Conservation (phyloP, 1,140 invertebrate species). For the Phymastichus coffea region DNA sequence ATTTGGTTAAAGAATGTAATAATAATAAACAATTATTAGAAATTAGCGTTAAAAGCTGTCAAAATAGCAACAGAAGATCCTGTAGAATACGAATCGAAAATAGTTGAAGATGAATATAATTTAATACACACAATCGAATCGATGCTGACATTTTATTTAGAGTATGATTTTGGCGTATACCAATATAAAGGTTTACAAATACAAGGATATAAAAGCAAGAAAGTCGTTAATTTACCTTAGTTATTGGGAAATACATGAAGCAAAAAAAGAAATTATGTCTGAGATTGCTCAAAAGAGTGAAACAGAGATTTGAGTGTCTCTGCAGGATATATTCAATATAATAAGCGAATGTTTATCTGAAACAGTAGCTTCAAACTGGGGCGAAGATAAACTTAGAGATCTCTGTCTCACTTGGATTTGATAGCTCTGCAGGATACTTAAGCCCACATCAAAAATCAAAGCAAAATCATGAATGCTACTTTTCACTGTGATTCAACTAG, state of each 20-base stretch:
- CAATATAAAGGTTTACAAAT: not conserved
- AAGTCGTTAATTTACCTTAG: not conserved
- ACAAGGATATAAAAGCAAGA: not conserved
- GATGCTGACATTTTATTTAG: not conserved
- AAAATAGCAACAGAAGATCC: not conserved
- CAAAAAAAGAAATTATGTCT: not conserved
- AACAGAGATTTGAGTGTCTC: not conserved
- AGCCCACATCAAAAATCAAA: conserved; percentile 1
- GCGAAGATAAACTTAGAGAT: not conserved
- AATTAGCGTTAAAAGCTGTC: conserved; percentile 2
- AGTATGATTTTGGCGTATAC: not conserved
- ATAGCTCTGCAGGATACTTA: not conserved
- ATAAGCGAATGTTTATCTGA: not conserved
- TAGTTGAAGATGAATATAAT: not conserved
- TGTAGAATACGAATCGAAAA: not conserved
- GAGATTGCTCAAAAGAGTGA: not conserved
- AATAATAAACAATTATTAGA: not conserved
- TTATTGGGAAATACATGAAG: not conserved
- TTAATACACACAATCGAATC: not conserved
- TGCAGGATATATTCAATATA: not conserved
- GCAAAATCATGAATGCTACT: not conserved
- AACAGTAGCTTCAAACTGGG: not conserved
- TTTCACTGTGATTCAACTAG: not conserved
- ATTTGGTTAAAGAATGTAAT: not conserved
- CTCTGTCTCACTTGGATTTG: no score